Base-by-base conservation (phyloP, 2,797 vertebrate species). In the Anguilla anguilla region DNA sequence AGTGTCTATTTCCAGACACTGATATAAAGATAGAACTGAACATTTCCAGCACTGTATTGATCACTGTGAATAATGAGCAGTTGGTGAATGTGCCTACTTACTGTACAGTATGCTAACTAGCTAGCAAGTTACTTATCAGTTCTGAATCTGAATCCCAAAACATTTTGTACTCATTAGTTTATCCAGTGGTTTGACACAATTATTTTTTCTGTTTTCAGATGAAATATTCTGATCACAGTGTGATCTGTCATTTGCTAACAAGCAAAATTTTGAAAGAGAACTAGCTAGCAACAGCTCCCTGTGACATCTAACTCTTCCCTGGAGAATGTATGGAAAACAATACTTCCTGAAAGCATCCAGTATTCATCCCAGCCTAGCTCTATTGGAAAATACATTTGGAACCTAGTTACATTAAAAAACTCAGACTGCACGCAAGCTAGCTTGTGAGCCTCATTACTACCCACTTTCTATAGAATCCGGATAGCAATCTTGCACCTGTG, bases 181-280 rank as follows among this genome's bases (percentile, higher is more conserved):
- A 39, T 39, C 3, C 72, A 74, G 31, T 74, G 72, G 72, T 39
- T 28, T 69, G 64, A 69, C n/a, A 69, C 15, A 15, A 64, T 64
- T 64, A 55, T 55, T 55, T 15, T 11, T 11, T 55, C 15, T 59
- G 15, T 22, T 59, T 59, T 59, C 53, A 55, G 53, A 15, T 55
- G 17, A 59, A 19, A 57, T 59, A 17, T 59, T 69, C 7, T 10
- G 64, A 69, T n/a, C 7, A 28, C 25, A 69, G 64, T 28, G 25
- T 69, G 25, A n/a, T 69, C 64, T 69, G n/a, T 35, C 69, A 74
- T 74, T 31, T 74, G 31, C 69, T 74, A 74, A 74, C 64, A 69
- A 69, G 17, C 59, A 22, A 59, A 19, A 19, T 22, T 67, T 67
- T 22, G 61, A 22, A 6, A 69, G n/a, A n/a, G 67, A 31, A 74